A percentile compares a stretch with the other conserved stretches of the same genome.
phyloP scores from a whole-genome alignment of 1,140 invertebrate species.

The Rhopalosiphum maidis region DNA sequence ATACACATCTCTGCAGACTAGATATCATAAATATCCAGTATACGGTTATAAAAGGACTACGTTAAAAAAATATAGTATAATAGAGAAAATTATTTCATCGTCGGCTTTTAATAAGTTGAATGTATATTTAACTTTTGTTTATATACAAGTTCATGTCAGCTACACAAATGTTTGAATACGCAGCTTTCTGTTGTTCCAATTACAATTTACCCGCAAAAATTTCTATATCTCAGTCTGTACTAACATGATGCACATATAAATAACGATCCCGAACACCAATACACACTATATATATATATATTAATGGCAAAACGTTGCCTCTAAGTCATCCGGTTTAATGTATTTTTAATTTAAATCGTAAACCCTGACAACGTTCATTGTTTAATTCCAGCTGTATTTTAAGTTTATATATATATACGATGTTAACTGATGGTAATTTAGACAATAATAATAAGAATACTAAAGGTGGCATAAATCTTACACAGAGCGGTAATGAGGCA shows the following conservation, averaged over 20 bases:
- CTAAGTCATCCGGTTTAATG: not conserved
- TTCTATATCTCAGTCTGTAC: not conserved
- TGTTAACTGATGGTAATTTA: not conserved
- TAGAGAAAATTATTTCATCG: not conserved
- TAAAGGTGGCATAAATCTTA: not conserved
- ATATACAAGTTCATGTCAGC: not conserved
- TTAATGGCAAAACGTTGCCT: not conserved
- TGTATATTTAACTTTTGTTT: no score
- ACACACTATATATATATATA: not conserved
- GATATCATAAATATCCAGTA: not conserved
- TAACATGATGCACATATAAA: not conserved
- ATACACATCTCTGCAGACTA: not conserved
- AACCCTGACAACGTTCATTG: not conserved
- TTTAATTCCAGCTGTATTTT: not conserved
- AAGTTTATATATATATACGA: not conserved
- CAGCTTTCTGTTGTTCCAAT: not conserved
- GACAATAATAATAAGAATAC: not conserved
- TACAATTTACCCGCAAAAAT: not conserved
- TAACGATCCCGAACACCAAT: not conserved
- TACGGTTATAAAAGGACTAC: not conserved
- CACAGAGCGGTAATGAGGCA: not conserved
- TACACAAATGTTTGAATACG: not conserved
- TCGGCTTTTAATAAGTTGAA: not conserved
- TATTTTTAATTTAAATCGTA: not conserved
- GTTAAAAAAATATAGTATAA: not conserved